Conservation (phyloP, 2,113 vertebrate genomes). For the Tichodroma muraria region DNA sequence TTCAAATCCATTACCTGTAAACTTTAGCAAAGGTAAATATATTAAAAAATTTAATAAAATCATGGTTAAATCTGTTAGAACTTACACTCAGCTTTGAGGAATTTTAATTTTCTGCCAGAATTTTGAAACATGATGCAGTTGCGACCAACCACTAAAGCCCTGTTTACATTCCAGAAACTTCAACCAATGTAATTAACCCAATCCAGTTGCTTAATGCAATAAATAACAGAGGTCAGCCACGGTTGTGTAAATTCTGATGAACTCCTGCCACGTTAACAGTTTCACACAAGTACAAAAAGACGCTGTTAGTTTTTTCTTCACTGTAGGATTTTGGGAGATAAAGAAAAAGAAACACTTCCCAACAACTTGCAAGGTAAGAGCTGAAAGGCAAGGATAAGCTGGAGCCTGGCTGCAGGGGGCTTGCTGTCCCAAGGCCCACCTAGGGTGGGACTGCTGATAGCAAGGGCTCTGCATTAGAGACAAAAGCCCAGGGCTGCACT, state of each 20-base stretch:
- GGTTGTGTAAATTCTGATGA: background rate
- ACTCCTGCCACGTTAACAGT: background rate
- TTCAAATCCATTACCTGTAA: background rate
- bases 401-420: background rate
- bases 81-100: background rate
- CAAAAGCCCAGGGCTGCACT: background rate
- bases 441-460: background rate
- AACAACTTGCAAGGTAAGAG: background rate
- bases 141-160: background rate
- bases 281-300: background rate
- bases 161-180: conserved; percentile 22
- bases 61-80: background rate
- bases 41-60: background rate
- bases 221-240: background rate
- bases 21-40: background rate
- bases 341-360: background rate
- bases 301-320: background rate
- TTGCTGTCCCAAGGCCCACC: background rate
- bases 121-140: background rate
- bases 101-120: background rate
- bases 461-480: conserved; percentile 15
- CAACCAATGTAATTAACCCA: background rate
- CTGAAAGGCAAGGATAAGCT: background rate
- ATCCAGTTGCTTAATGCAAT: background rate
- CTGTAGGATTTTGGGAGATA: background rate